Percentiles rank a stretch among this genome's conserved stretches.
phyloP scores from a whole-genome alignment of 2,888 invertebrate species.

The Drosophila algonquin region DNA sequence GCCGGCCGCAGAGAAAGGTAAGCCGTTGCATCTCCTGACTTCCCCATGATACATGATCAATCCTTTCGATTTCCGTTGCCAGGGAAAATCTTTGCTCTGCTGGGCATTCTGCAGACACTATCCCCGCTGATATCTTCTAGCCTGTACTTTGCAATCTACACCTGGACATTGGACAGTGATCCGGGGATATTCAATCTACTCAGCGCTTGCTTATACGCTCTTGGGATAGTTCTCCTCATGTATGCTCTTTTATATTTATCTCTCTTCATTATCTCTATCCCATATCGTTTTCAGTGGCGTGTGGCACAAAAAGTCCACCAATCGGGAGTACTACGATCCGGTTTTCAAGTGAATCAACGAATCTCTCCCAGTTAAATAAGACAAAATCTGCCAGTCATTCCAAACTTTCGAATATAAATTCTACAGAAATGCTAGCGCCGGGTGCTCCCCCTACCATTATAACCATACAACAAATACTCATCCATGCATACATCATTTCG shows the following conservation, averaged over 20 bases:
- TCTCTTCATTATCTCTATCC: neutral
- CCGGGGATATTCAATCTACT: conserved; percentile 87
- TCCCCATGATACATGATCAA: neutral
- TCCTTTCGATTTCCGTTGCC: conserved; percentile 8
- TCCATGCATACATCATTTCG: neutral
- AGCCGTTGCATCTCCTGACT: neutral
- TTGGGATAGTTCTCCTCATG: conserved; percentile 68
- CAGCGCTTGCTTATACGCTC: conserved; percentile 81
- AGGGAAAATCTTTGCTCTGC: conserved; percentile 88
- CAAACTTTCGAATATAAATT: conserved; percentile 45
- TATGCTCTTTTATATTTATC: conserved; percentile 33
- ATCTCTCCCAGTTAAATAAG: neutral
- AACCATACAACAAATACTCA: neutral
- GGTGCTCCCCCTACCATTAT: conserved; percentile 11
- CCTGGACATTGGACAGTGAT: conserved; percentile 85
- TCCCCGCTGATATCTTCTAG: conserved; percentile 86
- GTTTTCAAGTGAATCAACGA: conserved; percentile 54
- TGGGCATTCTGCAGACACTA: conserved; percentile 87
- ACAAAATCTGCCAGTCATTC: conserved; percentile 30
- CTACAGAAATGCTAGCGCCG: conserved; percentile 24
- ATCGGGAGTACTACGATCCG: conserved; percentile 56
- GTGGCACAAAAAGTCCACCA: conserved; percentile 56
- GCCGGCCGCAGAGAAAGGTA: conserved; percentile 82
- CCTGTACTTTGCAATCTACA: conserved; percentile 87
- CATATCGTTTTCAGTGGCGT: conserved; percentile 59